Conservation (phyloP, 2,888 invertebrate genomes). For the Macrosiphum euphorbiae region DNA sequence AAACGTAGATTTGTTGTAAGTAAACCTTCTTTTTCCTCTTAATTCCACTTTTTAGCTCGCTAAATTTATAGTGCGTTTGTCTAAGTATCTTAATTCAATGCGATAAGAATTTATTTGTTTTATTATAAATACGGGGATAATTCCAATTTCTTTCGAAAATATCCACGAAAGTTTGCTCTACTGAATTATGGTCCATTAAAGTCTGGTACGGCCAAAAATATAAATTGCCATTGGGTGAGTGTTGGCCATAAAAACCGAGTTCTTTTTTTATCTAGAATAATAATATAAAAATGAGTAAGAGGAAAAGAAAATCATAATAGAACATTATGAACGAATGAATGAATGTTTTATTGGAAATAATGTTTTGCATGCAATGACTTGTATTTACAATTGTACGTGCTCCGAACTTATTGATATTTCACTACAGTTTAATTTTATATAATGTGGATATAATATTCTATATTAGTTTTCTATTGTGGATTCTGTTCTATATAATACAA, state of each 20-base stretch:
- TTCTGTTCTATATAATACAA: not conserved
- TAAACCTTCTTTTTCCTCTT: not conserved
- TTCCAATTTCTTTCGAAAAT: slow-evolving; percentile 26
- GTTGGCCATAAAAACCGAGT: not conserved
- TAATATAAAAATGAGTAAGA: not conserved
- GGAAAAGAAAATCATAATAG: slow-evolving; percentile 1
- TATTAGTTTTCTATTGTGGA: not conserved
- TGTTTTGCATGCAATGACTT: slow-evolving; percentile 21
- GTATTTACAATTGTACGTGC: not conserved
- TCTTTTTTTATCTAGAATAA: not conserved
- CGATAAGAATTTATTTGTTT: slow-evolving; percentile 41
- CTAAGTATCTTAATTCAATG: slow-evolving; percentile 28
- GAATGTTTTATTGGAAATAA: slow-evolving; percentile 43
- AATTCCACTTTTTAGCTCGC: not conserved
- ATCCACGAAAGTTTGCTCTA: not conserved
- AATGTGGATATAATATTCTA: not conserved
- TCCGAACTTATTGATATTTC: not conserved
- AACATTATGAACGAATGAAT: slow-evolving; percentile 20
- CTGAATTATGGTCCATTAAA: slow-evolving; percentile 44
- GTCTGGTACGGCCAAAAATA: slow-evolving; percentile 4
- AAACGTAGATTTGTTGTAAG: slow-evolving; percentile 24
- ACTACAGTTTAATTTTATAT: not conserved
- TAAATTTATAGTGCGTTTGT: not conserved
- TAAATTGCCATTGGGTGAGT: slow-evolving; percentile 2
- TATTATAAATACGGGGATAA: slow-evolving; percentile 18